Evolutionary conservation across 1,140 invertebrate genomes (phyloP).

Genomic region (Paracyclopina nana): DNA sequence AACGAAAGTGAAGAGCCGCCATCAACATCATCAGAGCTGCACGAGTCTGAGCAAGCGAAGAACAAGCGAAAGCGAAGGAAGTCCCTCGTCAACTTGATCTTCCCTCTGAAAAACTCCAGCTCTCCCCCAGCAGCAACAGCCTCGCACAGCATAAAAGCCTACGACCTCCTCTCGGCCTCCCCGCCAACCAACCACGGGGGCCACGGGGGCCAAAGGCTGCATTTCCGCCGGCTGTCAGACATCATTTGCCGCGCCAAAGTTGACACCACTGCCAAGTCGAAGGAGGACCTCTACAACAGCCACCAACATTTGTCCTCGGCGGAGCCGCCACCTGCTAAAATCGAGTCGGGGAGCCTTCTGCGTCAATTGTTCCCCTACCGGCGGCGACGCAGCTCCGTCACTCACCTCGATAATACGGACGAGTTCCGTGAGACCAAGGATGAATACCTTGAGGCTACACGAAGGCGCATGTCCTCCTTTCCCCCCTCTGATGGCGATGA

Average conservation of each 20-base stretch:
- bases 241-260: not conserved
- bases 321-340: no score
- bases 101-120: not conserved
- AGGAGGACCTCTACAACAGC: no score
- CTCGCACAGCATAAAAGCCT: no score
- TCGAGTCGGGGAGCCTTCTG: no score
- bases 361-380: not conserved
- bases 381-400: not conserved
- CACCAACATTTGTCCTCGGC: no score
- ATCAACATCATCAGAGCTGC: no score
- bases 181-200: no score
- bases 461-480: conserved; percentile 9
- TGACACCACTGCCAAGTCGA: no score
- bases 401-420: not conserved
- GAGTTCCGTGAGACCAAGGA: not conserved
- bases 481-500: conserved; percentile 10
- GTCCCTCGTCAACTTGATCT: not conserved
- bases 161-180: no score
- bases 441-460: not conserved
- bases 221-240: not conserved
- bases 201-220: not conserved
- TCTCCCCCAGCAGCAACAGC: not conserved
- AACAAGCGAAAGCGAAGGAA: not conserved
- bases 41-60: no score
- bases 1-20: no score